Percentiles rank a stretch among this genome's conserved stretches.
These are phyloP conservation scores for Anthopleura xanthogrammica DNA, from an alignment of 92 coral and sea anemone species.

Conservation along the genomic window DNA sequence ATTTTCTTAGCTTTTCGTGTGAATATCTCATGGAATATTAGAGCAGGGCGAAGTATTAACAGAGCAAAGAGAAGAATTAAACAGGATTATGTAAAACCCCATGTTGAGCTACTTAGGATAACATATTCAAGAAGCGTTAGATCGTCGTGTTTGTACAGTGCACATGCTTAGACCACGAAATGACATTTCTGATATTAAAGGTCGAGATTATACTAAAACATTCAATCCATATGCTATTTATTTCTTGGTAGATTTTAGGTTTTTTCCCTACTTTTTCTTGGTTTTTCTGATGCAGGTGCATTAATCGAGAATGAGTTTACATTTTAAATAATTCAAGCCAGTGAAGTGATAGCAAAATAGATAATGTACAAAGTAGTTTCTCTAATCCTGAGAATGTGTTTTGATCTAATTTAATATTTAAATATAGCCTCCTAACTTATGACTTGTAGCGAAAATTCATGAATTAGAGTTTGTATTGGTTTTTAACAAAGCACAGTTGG, in stretches of 20 bases:
- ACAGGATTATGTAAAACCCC: not conserved
- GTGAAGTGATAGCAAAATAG: not conserved
- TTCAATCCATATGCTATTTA: not conserved
- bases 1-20: not conserved
- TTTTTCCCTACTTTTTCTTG: not conserved
- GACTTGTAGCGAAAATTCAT: not conserved
- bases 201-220: not conserved
- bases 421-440: not conserved
- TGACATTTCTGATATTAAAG: not conserved
- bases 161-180: not conserved
- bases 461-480: not conserved
- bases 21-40: not conserved
- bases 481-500: not conserved
- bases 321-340: not conserved
- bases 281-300: not conserved
- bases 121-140: constrained; percentile 3
- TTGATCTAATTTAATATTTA: not conserved
- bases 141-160: not conserved
- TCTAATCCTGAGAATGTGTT: not conserved
- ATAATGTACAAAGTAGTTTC: not conserved
- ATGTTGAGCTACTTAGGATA: not conserved
- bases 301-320: not conserved
- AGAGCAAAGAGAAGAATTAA: not conserved
- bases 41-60: not conserved
- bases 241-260: not conserved